A percentile compares a stretch with the other conserved stretches of the same genome.
Evolutionary conservation across 1,140 invertebrate genomes (phyloP).

Genomic region (Sitophilus oryzae): DNA sequence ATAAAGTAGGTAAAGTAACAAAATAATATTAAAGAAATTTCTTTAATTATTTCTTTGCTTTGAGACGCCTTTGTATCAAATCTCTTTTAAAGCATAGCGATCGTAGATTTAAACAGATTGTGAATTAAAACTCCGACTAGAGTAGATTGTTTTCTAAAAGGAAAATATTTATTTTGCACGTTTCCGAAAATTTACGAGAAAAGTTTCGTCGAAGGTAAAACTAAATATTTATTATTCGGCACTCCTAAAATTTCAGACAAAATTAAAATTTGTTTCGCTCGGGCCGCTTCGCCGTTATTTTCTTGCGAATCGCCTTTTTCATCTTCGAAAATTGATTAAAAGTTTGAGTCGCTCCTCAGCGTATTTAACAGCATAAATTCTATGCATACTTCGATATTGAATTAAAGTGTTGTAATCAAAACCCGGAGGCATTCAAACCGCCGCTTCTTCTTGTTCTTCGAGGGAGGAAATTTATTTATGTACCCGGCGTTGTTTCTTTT

Average conservation of each 20-base stretch:
- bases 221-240: not conserved
- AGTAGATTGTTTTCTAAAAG: too few relatives aligned
- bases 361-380: conserved; percentile 44
- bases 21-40: too few relatives aligned
- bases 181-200: too few relatives aligned
- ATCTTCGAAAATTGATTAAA: conserved; percentile 44
- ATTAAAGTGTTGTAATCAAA: conserved; percentile 45
- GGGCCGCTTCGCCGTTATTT: not conserved
- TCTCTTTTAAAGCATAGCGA: too few relatives aligned
- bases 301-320: conserved; percentile 29
- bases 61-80: too few relatives aligned
- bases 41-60: too few relatives aligned
- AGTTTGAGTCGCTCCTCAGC: conserved; percentile 40
- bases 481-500: conserved; percentile 37
- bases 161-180: too few relatives aligned
- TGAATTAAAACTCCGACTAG: too few relatives aligned
- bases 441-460: not conserved
- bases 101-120: too few relatives aligned
- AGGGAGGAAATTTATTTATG: conserved; percentile 40
- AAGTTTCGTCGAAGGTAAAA: not conserved
- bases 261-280: conserved; percentile 1
- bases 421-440: conserved; percentile 26
- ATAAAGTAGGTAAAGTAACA: too few relatives aligned
- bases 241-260: not conserved
- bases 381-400: conserved; percentile 45